Conservation (phyloP, 2,797 vertebrate genomes). For the Hemitrygon akajei region DNA sequence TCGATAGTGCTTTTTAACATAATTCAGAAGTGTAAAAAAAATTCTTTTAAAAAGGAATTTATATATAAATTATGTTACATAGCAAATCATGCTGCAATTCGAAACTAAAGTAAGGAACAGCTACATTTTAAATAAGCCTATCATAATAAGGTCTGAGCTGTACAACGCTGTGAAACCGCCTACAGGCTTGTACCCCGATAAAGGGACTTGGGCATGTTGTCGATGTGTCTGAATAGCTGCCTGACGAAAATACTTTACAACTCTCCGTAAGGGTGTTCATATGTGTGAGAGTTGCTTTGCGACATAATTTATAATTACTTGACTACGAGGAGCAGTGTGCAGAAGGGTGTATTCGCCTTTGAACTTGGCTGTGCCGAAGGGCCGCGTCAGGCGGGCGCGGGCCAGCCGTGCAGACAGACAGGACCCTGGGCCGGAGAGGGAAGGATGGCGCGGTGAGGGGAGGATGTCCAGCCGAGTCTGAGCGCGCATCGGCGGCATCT, state of each 20-base stretch:
- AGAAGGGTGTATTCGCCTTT: too few relatives aligned
- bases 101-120: not conserved
- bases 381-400: too few relatives aligned
- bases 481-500: conserved; percentile 15
- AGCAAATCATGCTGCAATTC: not conserved
- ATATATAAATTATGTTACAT: not conserved
- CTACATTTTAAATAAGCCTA: not conserved
- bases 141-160: not conserved
- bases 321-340: too few relatives aligned
- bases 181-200: too few relatives aligned
- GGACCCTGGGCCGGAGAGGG: not conserved
- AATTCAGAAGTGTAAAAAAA: too few relatives aligned
- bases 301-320: not conserved
- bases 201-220: not conserved
- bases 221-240: not conserved
- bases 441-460: not conserved
- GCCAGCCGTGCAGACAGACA: not conserved
- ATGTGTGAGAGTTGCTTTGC: not conserved
- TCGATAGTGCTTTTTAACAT: too few relatives aligned
- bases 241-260: not conserved
- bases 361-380: not conserved
- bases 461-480: not conserved
- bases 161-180: not conserved
- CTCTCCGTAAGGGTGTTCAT: not conserved
- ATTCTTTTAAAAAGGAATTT: too few relatives aligned